phyloP scores from a whole-genome alignment of 2,888 invertebrate genomes.

The Dichetophora obliterata region DNA sequence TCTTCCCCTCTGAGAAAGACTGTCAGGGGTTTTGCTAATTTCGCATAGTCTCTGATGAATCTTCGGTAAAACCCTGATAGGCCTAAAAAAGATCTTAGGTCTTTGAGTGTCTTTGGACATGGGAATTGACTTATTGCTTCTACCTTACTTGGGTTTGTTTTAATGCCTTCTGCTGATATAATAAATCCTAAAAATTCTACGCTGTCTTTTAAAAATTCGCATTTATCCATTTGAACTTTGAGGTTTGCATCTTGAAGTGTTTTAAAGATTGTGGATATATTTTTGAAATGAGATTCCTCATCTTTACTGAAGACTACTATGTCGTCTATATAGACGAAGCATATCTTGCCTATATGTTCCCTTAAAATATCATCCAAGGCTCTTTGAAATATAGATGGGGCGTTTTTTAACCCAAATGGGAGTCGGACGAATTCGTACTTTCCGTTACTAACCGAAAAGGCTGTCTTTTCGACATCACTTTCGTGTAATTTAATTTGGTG shows the following conservation, averaged over 20 bases:
- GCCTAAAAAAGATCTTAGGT: conserved; percentile 37
- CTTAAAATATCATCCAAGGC: conserved; percentile 32
- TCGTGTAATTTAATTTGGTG: conserved; percentile 31
- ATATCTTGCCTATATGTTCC: conserved; percentile 25
- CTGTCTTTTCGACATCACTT: conserved; percentile 33
- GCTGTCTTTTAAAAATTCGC: neutral
- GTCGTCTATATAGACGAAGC: conserved; percentile 35
- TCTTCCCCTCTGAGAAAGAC: no score
- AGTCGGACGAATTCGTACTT: conserved; percentile 37
- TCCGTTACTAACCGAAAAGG: conserved; percentile 36
- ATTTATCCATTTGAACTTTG: no score
- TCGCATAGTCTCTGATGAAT: conserved; percentile 46
- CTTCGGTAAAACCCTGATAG: conserved; percentile 12
- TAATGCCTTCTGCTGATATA: no score
- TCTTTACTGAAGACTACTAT: neutral
- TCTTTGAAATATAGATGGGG: conserved; percentile 35
- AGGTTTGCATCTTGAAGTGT: no score
- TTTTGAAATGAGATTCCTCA: neutral
- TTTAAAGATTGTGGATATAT: neutral
- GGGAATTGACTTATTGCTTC: neutral
- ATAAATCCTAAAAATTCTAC: no score
- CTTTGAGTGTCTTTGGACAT: conserved; percentile 7
- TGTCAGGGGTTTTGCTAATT: no score
- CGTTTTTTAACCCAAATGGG: conserved; percentile 34
- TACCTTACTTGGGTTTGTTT: conserved; percentile 5